Conservation (phyloP, 1,140 invertebrate species). For the Bicyclus anynana region DNA sequence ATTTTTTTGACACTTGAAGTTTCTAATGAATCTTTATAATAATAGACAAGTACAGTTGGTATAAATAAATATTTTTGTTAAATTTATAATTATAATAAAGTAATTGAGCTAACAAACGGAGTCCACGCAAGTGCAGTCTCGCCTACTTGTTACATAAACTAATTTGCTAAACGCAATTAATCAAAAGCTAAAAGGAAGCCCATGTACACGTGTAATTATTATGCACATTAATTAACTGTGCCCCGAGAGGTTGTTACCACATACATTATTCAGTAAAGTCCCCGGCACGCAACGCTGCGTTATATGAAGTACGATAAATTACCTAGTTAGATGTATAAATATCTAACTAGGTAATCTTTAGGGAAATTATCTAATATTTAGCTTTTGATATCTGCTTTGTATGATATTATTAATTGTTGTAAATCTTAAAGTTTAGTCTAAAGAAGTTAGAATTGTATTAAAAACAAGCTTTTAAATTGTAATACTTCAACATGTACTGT, state of each 20-base stretch:
- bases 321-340: slow-evolving; percentile 14
- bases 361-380: too few relatives aligned
- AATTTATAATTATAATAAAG: not conserved
- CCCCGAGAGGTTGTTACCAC: slow-evolving; percentile 50
- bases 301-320: slow-evolving; percentile 24
- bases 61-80: too few relatives aligned
- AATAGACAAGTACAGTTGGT: too few relatives aligned
- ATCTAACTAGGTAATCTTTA: too few relatives aligned
- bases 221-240: slow-evolving; percentile 74
- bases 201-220: slow-evolving; percentile 71
- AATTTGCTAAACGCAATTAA: slow-evolving; percentile 69
- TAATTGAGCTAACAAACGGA: slow-evolving; percentile 2
- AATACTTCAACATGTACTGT: too few relatives aligned
- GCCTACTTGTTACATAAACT: slow-evolving; percentile 38
- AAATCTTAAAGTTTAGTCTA: too few relatives aligned
- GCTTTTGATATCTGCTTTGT: too few relatives aligned
- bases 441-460: too few relatives aligned
- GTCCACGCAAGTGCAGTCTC: slow-evolving; percentile 8
- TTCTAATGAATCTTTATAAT: too few relatives aligned
- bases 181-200: slow-evolving; percentile 74
- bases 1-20: too few relatives aligned
- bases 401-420: too few relatives aligned
- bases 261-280: slow-evolving; percentile 62
- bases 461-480: too few relatives aligned
- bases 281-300: slow-evolving; percentile 44